phyloP scores from a whole-genome alignment of 2,797 vertebrate species.

The Sebastes variabilis region DNA sequence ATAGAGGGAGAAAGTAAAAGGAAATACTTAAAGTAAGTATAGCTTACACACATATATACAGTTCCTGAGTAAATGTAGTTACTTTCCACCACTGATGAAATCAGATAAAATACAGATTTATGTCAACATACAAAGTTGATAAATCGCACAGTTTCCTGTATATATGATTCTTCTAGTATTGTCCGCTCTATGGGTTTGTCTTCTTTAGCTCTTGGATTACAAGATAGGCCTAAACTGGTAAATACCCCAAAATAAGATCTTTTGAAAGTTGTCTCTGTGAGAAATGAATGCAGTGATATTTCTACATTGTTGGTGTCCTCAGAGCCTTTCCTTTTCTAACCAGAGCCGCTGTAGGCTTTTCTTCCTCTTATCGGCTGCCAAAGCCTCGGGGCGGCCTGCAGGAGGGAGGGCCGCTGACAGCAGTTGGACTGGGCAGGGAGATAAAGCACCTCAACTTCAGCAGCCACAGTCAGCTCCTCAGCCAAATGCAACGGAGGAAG shows the following conservation, averaged over 20 bases:
- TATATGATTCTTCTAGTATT: neutral
- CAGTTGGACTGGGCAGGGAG: conserved; percentile 79
- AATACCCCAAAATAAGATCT: conserved; percentile 20
- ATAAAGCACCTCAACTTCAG: conserved; percentile 77
- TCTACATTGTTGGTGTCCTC: conserved; percentile 36
- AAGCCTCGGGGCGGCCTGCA: conserved; percentile 59
- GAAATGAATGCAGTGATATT: conserved; percentile 32
- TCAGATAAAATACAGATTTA: neutral
- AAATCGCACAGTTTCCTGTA: neutral
- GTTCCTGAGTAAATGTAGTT: neutral
- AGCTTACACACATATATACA: neutral
- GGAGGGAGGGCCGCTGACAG: conserved; percentile 71
- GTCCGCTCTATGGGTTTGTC: neutral
- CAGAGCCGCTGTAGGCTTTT: conserved; percentile 50
- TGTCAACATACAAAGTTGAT: neutral
- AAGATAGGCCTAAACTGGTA: neutral
- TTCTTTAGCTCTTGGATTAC: neutral
- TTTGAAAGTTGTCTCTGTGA: conserved; percentile 14
- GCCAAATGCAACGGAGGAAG: conserved; percentile 52
- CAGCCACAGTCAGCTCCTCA: conserved; percentile 44
- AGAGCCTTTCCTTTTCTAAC: conserved; percentile 51
- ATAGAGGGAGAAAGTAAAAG: neutral
- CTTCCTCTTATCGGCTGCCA: conserved; percentile 81
- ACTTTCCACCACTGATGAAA: neutral
- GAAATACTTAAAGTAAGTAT: neutral